These are phyloP conservation scores for Siniperca obscura DNA, from an alignment of 2,797 vertebrate genomes.

Conservation along the genomic window DNA sequence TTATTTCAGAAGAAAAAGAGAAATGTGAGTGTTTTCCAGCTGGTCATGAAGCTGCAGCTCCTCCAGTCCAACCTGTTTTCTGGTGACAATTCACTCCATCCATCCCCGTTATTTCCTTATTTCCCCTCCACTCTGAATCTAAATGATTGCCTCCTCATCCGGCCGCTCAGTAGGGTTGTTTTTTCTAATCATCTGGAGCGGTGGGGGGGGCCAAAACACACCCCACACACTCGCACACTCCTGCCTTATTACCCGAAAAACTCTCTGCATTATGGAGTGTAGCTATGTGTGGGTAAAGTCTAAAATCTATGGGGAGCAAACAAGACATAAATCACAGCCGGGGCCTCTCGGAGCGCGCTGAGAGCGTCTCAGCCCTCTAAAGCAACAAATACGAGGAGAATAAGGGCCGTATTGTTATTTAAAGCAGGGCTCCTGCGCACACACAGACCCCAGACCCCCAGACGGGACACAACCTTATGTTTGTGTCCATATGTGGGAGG, in stretches of 20 bases:
- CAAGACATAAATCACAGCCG: slow-evolving; percentile 66
- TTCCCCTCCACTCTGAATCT: slow-evolving; percentile 41
- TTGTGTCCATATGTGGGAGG: slow-evolving; percentile 21
- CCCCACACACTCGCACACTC: slow-evolving; percentile 20
- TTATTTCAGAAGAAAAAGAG: slow-evolving; percentile 7
- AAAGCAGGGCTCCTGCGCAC: slow-evolving; percentile 47
- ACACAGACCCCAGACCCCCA: slow-evolving; percentile 25
- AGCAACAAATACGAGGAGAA: slow-evolving; percentile 51
- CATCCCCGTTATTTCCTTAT: slow-evolving; percentile 32
- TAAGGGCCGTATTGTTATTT: slow-evolving; percentile 66
- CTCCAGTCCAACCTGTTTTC: slow-evolving; percentile 18
- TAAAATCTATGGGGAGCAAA: slow-evolving; percentile 51
- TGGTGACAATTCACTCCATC: slow-evolving; percentile 28
- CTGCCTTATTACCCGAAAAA: slow-evolving; percentile 34
- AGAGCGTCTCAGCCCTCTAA: slow-evolving; percentile 36
- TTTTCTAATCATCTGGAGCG: slow-evolving; percentile 69
- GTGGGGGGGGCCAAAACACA: slow-evolving; percentile 46
- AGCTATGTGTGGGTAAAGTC: slow-evolving; percentile 43
- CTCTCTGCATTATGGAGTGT: slow-evolving; percentile 33
- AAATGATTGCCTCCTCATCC: slow-evolving; percentile 45
- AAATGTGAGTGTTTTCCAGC: slow-evolving; percentile 21
- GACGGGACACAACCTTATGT: slow-evolving; percentile 17
- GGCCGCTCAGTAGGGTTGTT: slow-evolving; percentile 61
- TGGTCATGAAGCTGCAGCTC: slow-evolving; percentile 5
- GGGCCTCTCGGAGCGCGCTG: slow-evolving; percentile 40